phyloP scores from a whole-genome alignment of 2,797 vertebrate genomes.

The Microctenopoma steveboyesi region DNA sequence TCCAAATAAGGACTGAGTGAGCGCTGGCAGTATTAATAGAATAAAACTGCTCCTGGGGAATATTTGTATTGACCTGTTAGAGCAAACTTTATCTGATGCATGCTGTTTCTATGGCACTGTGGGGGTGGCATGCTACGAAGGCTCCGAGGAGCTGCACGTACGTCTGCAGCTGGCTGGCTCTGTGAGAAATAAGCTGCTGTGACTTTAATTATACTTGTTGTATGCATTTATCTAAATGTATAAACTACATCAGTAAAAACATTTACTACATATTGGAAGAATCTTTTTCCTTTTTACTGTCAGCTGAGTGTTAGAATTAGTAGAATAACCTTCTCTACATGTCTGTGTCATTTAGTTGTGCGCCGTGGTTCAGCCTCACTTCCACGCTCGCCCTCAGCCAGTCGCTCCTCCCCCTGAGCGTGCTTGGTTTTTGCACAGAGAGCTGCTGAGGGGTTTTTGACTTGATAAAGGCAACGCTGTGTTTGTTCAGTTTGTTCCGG shows the following conservation, averaged over 20 bases:
- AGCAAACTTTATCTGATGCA: slow-evolving; percentile 72
- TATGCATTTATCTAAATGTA: no score
- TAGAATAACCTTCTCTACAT: slow-evolving; percentile 36
- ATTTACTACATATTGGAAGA: background rate
- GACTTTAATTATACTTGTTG: background rate
- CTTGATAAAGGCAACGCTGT: slow-evolving; percentile 63
- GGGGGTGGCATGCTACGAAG: slow-evolving; percentile 53
- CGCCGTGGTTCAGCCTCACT: slow-evolving; percentile 33
- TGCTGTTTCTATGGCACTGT: slow-evolving; percentile 73
- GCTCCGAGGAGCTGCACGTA: slow-evolving; percentile 19
- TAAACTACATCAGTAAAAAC: background rate
- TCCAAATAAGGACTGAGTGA: slow-evolving; percentile 75
- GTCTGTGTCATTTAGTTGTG: slow-evolving; percentile 26
- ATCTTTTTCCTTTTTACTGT: background rate
- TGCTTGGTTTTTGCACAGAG: slow-evolving; percentile 37
- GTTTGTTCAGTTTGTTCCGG: slow-evolving; percentile 67
- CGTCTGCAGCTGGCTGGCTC: slow-evolving; percentile 30
- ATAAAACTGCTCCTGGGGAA: slow-evolving; percentile 65
- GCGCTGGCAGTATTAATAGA: slow-evolving; percentile 76
- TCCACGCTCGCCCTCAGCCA: slow-evolving; percentile 19
- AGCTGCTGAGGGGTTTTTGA: slow-evolving; percentile 51
- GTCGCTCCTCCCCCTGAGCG: slow-evolving; percentile 21
- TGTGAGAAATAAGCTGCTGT: background rate
- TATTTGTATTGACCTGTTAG: slow-evolving; percentile 77
- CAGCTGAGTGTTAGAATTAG: slow-evolving; percentile 32